A percentile compares a stretch with the other conserved stretches of the same genome.
These are phyloP conservation scores for Neoitamus cyanurus DNA, from an alignment of 2,888 invertebrate species.

Conservation along the genomic window DNA sequence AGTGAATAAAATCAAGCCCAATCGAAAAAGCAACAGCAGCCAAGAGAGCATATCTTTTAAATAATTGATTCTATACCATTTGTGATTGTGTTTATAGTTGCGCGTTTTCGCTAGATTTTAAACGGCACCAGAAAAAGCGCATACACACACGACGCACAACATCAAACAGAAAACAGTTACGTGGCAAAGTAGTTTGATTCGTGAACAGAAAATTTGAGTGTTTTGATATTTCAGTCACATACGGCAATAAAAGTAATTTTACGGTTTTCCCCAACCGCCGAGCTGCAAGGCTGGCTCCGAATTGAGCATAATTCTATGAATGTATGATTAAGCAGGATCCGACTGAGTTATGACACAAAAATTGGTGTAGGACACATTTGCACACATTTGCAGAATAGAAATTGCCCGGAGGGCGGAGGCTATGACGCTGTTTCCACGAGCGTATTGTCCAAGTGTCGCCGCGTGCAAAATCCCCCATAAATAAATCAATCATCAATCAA, in stretches of 20 bases:
- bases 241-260: slow-evolving; percentile 12
- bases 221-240: slow-evolving; percentile 24
- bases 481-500: slow-evolving; percentile 18
- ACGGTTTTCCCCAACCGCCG: neutral
- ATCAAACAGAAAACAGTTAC: neutral
- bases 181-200: neutral
- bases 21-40: no score
- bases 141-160: neutral
- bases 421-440: neutral
- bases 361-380: neutral
- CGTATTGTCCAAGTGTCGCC: slow-evolving; percentile 11
- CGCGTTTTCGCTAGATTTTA: neutral
- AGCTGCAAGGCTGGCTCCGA: neutral
- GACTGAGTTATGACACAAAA: neutral
- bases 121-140: neutral
- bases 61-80: no score
- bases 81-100: neutral
- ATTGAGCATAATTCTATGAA: slow-evolving; percentile 5
- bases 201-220: neutral
- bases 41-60: no score
- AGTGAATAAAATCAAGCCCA: no score
- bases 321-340: slow-evolving; percentile 5
- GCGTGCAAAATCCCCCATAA: neutral
- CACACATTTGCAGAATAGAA: slow-evolving; percentile 4
- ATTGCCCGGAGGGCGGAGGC: neutral